Conservation (phyloP, 2,113 vertebrate genomes). For the Rostratula benghalensis region DNA sequence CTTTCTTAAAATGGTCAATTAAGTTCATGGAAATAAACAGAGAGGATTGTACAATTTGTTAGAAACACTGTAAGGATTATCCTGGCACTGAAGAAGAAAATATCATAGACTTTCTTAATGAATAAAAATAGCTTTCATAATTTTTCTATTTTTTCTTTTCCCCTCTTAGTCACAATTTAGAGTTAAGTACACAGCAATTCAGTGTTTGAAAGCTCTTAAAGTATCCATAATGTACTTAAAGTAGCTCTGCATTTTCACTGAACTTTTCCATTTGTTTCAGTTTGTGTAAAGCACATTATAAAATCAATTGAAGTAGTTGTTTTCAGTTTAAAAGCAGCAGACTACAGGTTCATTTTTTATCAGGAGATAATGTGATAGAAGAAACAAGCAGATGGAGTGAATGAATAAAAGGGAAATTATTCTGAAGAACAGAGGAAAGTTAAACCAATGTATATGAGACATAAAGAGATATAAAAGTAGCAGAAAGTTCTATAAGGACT, state of each 20-base stretch:
- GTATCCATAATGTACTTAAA: conserved; percentile 40
- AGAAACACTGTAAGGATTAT: conserved; percentile 41
- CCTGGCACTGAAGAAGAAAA: conserved; percentile 46
- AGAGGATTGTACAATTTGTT: conserved; percentile 60
- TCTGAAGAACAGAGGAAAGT: background rate
- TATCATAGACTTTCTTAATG: conserved; percentile 64
- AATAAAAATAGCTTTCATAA: conserved; percentile 69
- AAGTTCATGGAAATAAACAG: conserved; percentile 73
- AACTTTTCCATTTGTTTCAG: conserved; percentile 64
- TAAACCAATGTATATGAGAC: background rate
- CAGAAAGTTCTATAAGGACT: background rate
- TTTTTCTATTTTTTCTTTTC: background rate
- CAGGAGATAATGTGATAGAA: conserved; percentile 5
- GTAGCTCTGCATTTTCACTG: conserved; percentile 52
- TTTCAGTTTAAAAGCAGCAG: conserved; percentile 52
- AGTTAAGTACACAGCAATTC: conserved; percentile 49
- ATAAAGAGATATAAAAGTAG: background rate
- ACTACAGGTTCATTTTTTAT: background rate
- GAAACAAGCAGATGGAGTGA: conserved; percentile 32
- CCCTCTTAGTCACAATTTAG: conserved; percentile 36
- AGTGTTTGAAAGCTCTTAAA: conserved; percentile 71
- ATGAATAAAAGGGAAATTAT: conserved; percentile 23
- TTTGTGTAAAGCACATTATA: conserved; percentile 65
- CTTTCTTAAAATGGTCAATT: conserved; percentile 75
- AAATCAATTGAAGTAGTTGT: conserved; percentile 48